Base-by-base conservation (phyloP, 2,113 vertebrate genomes). In the Orientallactaga bullata region DNA sequence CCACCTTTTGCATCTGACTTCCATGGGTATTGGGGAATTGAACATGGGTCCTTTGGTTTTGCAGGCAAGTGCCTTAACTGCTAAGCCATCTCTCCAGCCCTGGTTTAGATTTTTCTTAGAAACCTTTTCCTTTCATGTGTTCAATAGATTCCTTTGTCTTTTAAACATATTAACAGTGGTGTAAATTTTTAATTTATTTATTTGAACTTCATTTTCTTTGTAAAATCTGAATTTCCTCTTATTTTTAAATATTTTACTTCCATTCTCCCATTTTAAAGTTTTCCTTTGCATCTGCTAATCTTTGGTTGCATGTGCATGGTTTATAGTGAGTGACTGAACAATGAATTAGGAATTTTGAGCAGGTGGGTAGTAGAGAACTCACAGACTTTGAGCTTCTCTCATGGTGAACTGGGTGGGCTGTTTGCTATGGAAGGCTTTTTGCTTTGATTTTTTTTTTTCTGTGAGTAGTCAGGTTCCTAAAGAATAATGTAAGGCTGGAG, bases 151-250 rank as follows among this genome's bases (percentile, higher is more conserved):
- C 42, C 42, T 23, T 91, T 79, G 63, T 61, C 61, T 92, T 68
- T 71, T 65, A 80, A 55, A 74, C 15, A 47, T 47, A 47, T 47
- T 47, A 24, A 61, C 35, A 84, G 61, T 37, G 30, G 63, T 20
- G 32, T 87, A 47, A 24, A 12, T 28, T 92, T 96, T 82, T 63
- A 81, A 93, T 47, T 47, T 47, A 47, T 47, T 47, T 47, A 30
- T 11, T 47, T 95, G 85, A 61, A 42, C 47, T 61, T 85, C n/a
- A 32, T 65, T 89, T 77, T 88, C 7, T 16, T 66, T 88, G 18
- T 9, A 74, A 92, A 78, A 42, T 69, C 58, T 68, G 60, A 7
- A 24, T 86, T 88, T 72, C 10, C 11, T 92, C 30, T 47, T 77
- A 26, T 47, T 1, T 42, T n/a, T n/a, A n/a, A n/a, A n/a, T n/a